phyloP scores from a whole-genome alignment of 1,140 invertebrate genomes.

The Drosophila lini region DNA sequence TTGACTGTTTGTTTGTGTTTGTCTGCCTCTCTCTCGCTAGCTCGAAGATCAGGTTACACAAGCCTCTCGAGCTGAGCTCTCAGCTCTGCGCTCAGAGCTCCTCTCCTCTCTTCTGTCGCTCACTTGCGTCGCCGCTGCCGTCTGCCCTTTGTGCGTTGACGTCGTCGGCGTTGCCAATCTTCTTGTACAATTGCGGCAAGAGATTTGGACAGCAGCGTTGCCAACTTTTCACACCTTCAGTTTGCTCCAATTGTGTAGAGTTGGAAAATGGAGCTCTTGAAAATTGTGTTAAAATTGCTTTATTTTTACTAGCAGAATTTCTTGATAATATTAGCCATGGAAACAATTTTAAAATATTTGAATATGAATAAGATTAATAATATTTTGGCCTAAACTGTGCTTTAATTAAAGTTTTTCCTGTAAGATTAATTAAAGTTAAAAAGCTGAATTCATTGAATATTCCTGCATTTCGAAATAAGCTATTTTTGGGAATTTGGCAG shows the following conservation, averaged over 20 bases:
- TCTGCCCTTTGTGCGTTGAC: conserved; percentile 27
- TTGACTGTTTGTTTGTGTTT: conserved; percentile 34
- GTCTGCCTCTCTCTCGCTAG: conserved; percentile 12
- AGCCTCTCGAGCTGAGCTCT: conserved; percentile 22
- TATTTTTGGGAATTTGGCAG: conserved; percentile 3
- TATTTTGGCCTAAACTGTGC: too few relatives aligned
- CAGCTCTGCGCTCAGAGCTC: not conserved
- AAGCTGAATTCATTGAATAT: not conserved
- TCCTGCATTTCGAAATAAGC: not conserved
- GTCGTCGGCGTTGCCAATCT: conserved; percentile 13
- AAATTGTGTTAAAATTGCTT: not conserved
- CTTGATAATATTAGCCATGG: not conserved
- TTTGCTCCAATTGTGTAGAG: not conserved
- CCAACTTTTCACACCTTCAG: conserved; percentile 3
- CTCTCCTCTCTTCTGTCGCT: conserved; percentile 22
- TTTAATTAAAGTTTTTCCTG: too few relatives aligned
- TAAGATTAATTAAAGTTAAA: not conserved
- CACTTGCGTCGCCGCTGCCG: conserved; percentile 1
- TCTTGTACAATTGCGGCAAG: conserved; percentile 16
- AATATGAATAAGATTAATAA: too few relatives aligned
- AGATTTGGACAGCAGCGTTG: conserved; percentile 2
- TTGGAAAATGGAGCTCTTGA: not conserved
- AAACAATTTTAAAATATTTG: too few relatives aligned
- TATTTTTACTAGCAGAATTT: not conserved
- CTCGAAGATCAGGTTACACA: conserved; percentile 70